Evolutionary conservation across 2,113 vertebrate genomes (phyloP), one percentile per base, ranked within the genome.

Genomic region (Apeltes quadracus): DNA sequence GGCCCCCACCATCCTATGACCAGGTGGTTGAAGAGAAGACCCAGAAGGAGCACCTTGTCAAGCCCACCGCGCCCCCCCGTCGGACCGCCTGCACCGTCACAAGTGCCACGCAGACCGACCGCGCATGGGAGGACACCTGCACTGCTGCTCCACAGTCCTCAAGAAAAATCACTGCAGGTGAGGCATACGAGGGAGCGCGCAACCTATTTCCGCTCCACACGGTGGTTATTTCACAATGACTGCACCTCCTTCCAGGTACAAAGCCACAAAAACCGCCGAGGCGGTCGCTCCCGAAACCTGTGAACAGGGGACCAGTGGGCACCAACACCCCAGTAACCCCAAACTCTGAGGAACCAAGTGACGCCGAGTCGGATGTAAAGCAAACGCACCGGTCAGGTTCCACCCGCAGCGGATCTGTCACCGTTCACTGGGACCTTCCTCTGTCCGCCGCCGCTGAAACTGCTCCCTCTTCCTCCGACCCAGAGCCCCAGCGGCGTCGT

Each of bases 21-120:
- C 96, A 98, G 93, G 97, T 98, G 90, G 96, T 98, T 88, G 94
- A 96, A 92, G 96, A 98, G 92, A 97, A 97, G 86, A 96, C 92
- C 81, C 92, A 93, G 92, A 95, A 95, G 88, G 95, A 95, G 43
- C 95, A 94, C 81, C 89, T 91, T n/a, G 81, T 91, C 58, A 91
- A 92, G 63, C 95, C 95, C 69, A 94, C 92, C 65, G 93, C 94
- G 62, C 83, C 93, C 75, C 91, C 94, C 68, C 95, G 94, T 61
- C 84, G 38, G 20, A 56, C 44, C 32, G 18, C 85, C 82, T 69
- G 69, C 74, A 96, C 94, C 61, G 85, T 89, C 64, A 95, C 95
- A 72, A 95, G 93, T 71, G 93, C 94, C 86, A 98, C 97, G 65
- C 96, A 97, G 85, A 97, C 96, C 7, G 95, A 97, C 88, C 94